Percentiles rank a stretch among this genome's conserved stretches.
These are phyloP conservation scores for Chaenogobius annularis DNA, from an alignment of 2,113 vertebrate species.

Conservation along the genomic window DNA sequence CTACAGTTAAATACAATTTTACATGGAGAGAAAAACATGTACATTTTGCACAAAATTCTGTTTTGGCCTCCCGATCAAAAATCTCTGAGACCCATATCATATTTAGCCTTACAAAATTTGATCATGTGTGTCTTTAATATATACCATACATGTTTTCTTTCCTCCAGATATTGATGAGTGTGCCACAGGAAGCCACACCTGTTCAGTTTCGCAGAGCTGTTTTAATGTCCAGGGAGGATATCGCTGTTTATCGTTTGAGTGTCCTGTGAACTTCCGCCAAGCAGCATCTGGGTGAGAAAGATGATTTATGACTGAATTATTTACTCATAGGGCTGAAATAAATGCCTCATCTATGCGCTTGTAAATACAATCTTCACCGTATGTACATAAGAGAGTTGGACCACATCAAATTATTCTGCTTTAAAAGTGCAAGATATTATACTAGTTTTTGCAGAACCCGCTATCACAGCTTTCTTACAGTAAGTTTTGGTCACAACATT, in stretches of 20 bases:
- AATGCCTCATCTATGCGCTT: not conserved
- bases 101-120: too few relatives aligned
- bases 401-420: too few relatives aligned
- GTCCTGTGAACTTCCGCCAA: conserved; percentile 85
- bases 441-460: too few relatives aligned
- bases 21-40: too few relatives aligned
- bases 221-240: conserved; percentile 89
- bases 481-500: not conserved
- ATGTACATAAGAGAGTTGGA: not conserved
- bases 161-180: conserved; percentile 90
- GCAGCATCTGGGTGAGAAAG: conserved; percentile 83
- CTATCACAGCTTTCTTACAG: too few relatives aligned
- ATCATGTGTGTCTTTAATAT: too few relatives aligned
- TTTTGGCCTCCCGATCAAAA: too few relatives aligned
- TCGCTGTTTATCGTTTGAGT: conserved; percentile 86
- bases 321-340: not conserved
- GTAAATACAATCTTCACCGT: not conserved
- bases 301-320: not conserved
- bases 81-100: too few relatives aligned
- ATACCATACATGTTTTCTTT: not conserved
- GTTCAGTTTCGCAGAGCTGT: conserved; percentile 82
- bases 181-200: conserved; percentile 85
- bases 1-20: too few relatives aligned
- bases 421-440: too few relatives aligned
- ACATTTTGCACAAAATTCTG: too few relatives aligned